A percentile compares a stretch with the other conserved stretches of the same genome.
phyloP scores from a whole-genome alignment of 2,888 invertebrate species.

The Mythimna vitellina region DNA sequence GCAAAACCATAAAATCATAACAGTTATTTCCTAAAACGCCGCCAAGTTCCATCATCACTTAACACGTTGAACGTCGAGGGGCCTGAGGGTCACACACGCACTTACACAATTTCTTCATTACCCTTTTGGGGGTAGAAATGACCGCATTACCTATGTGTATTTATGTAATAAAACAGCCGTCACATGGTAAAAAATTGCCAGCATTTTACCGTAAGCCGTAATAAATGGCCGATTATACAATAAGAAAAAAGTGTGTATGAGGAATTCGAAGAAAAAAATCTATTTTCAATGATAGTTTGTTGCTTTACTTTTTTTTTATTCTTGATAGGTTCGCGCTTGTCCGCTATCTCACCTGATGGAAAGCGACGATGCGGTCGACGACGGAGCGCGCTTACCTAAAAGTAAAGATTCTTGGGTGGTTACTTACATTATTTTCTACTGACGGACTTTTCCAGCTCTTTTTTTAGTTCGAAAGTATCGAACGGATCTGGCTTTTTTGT shows the following conservation, averaged over 20 bases:
- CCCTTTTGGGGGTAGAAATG: conserved; percentile 44
- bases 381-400: no score
- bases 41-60: conserved; percentile 38
- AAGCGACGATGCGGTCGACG: no score
- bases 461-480: conserved; percentile 37
- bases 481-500: conserved; percentile 34
- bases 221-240: conserved; percentile 45
- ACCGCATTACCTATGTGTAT: conserved; percentile 45
- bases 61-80: conserved; percentile 30
- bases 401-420: no score
- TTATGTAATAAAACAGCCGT: conserved; percentile 35
- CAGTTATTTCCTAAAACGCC: conserved; percentile 31
- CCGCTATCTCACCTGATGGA: no score
- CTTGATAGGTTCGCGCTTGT: no score
- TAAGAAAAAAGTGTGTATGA: conserved; percentile 40
- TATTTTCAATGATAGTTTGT: conserved; percentile 43
- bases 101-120: conserved; percentile 57
- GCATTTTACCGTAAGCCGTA: conserved; percentile 35
- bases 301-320: background rate
- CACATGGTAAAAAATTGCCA: conserved; percentile 46
- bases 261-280: conserved; percentile 29
- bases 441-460: conserved; percentile 7
- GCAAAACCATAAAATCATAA: conserved; percentile 8
- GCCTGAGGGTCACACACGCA: conserved; percentile 22
- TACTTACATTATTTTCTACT: conserved; percentile 18